phyloP scores from a whole-genome alignment of 2,888 invertebrate genomes.

The Chymomyza fuscimana region DNA sequence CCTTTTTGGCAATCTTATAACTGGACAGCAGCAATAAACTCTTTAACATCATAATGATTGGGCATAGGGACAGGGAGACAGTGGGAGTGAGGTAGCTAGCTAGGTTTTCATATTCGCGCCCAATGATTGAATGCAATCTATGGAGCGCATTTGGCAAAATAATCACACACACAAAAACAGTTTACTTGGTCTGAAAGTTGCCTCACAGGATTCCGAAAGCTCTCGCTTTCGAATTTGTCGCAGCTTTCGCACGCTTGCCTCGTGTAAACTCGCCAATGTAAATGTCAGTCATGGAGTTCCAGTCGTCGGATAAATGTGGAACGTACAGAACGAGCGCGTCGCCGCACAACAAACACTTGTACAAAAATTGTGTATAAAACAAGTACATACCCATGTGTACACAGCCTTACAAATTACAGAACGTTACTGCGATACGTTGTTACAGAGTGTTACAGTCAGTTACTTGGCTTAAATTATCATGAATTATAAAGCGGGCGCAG shows the following conservation, averaged over 20 bases:
- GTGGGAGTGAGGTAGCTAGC: neutral
- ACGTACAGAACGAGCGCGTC: constrained; percentile 67
- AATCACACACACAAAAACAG: too few relatives aligned
- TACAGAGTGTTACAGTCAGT: constrained; percentile 1
- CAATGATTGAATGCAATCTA: neutral
- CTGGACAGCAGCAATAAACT: neutral
- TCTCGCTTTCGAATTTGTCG: neutral
- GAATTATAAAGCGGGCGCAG: constrained; percentile 1
- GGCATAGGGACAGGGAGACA: neutral
- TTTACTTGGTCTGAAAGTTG: neutral
- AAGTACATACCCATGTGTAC: constrained; percentile 10
- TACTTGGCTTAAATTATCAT: constrained; percentile 6
- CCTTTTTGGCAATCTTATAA: neutral
- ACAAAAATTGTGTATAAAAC: constrained; percentile 13
- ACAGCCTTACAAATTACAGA: neutral
- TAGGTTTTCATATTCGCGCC: neutral
- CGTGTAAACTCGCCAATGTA: constrained; percentile 38
- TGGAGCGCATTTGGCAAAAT: neutral
- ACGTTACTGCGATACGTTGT: neutral
- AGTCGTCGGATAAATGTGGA: constrained; percentile 79
- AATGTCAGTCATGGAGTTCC: constrained; percentile 79
- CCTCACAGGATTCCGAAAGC: neutral
- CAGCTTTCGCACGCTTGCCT: constrained; percentile 3
- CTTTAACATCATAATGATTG: neutral
- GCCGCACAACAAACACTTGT: constrained; percentile 29